Conservation (phyloP, 2,113 vertebrate species). For the Anser brachyrhynchus region DNA sequence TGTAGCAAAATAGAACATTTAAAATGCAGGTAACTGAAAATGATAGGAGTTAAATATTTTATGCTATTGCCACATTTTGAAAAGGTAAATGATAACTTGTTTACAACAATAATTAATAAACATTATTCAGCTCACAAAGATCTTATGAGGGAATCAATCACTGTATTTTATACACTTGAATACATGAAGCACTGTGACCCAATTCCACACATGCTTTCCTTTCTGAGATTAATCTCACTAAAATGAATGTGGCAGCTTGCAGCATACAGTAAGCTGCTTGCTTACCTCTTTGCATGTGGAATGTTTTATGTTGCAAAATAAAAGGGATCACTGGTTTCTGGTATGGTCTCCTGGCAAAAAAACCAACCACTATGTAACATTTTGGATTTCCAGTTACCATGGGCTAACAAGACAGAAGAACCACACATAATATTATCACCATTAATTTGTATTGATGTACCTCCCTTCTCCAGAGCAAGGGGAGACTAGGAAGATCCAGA, state of each 20-base stretch:
- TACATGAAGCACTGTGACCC: conserved; percentile 4
- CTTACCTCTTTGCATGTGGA: neutral
- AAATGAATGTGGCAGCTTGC: conserved; percentile 31
- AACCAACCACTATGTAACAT: neutral
- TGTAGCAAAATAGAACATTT: neutral
- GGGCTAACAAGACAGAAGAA: neutral
- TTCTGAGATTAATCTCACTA: neutral
- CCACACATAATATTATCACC: neutral
- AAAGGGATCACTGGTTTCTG: neutral
- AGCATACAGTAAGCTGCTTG: neutral
- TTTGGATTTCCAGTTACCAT: neutral
- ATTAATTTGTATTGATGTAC: neutral
- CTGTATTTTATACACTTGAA: neutral
- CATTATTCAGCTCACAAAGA: neutral
- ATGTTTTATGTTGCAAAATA: neutral
- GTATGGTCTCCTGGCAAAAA: neutral
- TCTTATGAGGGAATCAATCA: neutral
- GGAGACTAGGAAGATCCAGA: neutral
- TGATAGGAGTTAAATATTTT: neutral
- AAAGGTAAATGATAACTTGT: conserved; percentile 8
- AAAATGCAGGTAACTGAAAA: conserved; percentile 20
- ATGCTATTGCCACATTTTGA: neutral
- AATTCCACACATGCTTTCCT: conserved; percentile 20
- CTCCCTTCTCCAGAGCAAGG: neutral
- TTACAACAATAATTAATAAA: conserved; percentile 39